Evolutionary conservation across 2,888 invertebrate species (phyloP), one percentile per base, ranked within the genome.

Genomic region (Agrochola circellaris): DNA sequence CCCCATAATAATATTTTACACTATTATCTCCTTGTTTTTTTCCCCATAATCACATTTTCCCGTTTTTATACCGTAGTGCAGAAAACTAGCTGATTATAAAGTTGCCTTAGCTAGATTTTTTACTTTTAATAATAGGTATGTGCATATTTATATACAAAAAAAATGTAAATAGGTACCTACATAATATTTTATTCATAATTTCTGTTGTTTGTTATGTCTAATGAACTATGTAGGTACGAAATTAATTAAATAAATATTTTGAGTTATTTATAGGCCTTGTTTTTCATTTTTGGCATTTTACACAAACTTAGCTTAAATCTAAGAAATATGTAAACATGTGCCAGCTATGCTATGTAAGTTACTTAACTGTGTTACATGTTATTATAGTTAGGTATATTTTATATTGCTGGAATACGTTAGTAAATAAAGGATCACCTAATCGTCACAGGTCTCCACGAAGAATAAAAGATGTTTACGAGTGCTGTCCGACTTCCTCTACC

Each of bases 61-160:
- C 15, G 1, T n/a, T 30, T 34, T 17, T 56, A 26, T 77, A 48
- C 20, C 15, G 30, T 51, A 30, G 5, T 42, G 42, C 42, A 42
- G 17, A 67, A 45, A 77, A 34, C 13, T 77, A 70, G 42, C 64
- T 15, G 38, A 70, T 72, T 56, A 58, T 51, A 58, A 67, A 62
- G 79, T 73, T 79, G 79, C 79, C 79, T 73, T 78, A 78, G 56
- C 70, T 79, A 79, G 54, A 45, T 38, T 38, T 60, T 48, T 79
- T 48, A 79, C 60, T 30, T 67, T 51, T 34, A 67, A 17, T 51
- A 34, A 34, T 20, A 15, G 23, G 17, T 45, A 45, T 34, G 13
- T 54, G 54, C 51, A 67, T 17, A 51, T 66, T 76, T 60, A 45
- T 17, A 23, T 17, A 68, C 38, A 51, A 38, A 76, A 38, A 13